Evolutionary conservation across 2,888 invertebrate genomes (phyloP), one percentile per base, ranked within the genome.

Genomic region (Sericinus montela): DNA sequence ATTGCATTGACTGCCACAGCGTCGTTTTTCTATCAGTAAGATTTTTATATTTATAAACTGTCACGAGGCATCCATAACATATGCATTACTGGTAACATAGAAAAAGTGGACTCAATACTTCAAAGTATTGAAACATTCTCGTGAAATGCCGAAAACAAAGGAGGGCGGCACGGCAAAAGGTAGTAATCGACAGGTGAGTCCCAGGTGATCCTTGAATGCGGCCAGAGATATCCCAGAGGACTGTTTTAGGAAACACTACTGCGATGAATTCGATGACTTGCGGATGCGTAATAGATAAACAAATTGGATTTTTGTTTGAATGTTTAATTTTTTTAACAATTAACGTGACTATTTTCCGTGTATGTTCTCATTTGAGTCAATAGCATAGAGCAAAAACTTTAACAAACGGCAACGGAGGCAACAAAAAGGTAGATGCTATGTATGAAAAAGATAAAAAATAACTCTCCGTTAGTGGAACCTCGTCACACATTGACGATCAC

Each of bases 181-280:
- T 62, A 67, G 53, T 62, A 67, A 78, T 80, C 68, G 73, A 77
- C 82, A 84, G 86, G 84, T 82, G 80, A 76, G 69, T 59, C 63
- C 64, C 70, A 44, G 45, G 63, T 36, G 49, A 51, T 14, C 42
- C 35, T 46, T 50, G 45, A 43, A 54, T 55, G 51, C 38, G 47
- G 65, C 80, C 51, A 51, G 38, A 55, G 55, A 45, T 29, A 45
- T 65, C 81, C 66, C 81, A 1, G 14, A 76, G 75, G 84, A 75
- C 58, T 67, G 60, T 62, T 77, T 73, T 66, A 65, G 67, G 67
- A 68, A 69, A 60, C 51, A 62, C 30, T 59, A 51, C 63, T 65
- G 65, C 70, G 63, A 64, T 63, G 52, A 62, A 56, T 53, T 51
- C 63, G 51, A 62, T 84, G 83, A 84, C 82, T 83, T 76, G 84